Evolutionary conservation across 2,113 vertebrate genomes (phyloP).

Genomic region (Vulpes vulpes): DNA sequence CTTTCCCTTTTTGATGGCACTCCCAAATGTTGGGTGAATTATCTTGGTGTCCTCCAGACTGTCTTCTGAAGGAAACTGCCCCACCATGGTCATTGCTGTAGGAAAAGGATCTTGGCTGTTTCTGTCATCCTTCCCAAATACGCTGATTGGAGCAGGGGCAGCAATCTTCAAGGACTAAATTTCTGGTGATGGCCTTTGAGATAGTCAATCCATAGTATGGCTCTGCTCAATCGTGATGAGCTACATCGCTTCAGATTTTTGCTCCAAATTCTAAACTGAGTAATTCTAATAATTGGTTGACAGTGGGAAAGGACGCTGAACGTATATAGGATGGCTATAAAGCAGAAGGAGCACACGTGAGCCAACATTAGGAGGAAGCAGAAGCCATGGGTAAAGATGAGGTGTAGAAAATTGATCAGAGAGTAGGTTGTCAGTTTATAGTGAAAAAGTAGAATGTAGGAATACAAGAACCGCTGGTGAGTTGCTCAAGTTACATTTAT

Average conservation of each 20-base stretch:
- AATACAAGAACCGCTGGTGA: neutral
- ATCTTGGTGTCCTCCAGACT: neutral
- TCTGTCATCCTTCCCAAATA: neutral
- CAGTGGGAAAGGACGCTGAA: neutral
- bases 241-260: neutral
- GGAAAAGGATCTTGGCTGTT: neutral
- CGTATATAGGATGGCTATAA: neutral
- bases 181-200: neutral
- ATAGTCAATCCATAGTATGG: neutral
- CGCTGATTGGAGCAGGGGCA: neutral
- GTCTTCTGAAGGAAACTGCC: neutral
- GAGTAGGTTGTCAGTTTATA: neutral
- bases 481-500: conserved; percentile 8
- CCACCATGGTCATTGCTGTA: neutral
- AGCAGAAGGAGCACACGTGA: neutral
- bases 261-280: neutral
- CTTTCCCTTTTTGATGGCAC: neutral
- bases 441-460: neutral
- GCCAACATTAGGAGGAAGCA: neutral
- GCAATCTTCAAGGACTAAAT: neutral
- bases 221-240: neutral
- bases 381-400: neutral
- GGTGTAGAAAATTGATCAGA: neutral
- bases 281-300: neutral
- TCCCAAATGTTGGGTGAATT: neutral